Percentiles rank a stretch among this genome's conserved stretches.
phyloP scores from a whole-genome alignment of 2,113 vertebrate species.

The Chlorodrepanis virens region DNA sequence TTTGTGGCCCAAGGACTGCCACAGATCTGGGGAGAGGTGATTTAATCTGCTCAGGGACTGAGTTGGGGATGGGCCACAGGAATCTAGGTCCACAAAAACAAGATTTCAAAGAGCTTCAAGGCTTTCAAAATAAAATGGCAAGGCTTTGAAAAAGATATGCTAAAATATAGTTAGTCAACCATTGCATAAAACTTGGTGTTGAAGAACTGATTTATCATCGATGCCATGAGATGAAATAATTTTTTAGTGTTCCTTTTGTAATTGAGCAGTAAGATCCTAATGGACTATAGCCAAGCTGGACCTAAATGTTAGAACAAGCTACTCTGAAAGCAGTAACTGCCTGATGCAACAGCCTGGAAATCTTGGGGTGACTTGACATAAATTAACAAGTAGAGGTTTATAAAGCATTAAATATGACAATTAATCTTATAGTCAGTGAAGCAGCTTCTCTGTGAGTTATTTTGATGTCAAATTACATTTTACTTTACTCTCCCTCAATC shows the following conservation, averaged over 20 bases:
- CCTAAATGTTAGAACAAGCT: conserved; percentile 15
- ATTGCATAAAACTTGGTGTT: neutral
- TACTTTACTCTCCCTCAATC: conserved; percentile 6
- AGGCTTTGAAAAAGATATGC: neutral
- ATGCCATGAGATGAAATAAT: conserved; percentile 2
- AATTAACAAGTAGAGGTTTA: conserved; percentile 52
- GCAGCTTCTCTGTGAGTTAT: conserved; percentile 23
- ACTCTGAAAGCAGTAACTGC: neutral
- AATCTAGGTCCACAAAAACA: neutral
- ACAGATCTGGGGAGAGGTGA: accelerated
- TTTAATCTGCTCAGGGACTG: neutral
- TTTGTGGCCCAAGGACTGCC: neutral
- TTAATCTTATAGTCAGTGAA: conserved; percentile 48
- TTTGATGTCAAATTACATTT: conserved; percentile 48
- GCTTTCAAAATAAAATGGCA: neutral
- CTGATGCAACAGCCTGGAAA: conserved; percentile 40
- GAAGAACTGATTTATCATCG: neutral
- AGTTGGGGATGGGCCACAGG: neutral
- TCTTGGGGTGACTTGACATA: conserved; percentile 42
- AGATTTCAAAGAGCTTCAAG: neutral
- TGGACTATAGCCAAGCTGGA: neutral
- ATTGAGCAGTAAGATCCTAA: conserved; percentile 31
- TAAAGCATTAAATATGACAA: conserved; percentile 55
- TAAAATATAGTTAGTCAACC: neutral
- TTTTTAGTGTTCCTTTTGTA: conserved; percentile 26